phyloP scores from a whole-genome alignment of 2,888 invertebrate species.

The Ommatoiulus sabulosus region DNA sequence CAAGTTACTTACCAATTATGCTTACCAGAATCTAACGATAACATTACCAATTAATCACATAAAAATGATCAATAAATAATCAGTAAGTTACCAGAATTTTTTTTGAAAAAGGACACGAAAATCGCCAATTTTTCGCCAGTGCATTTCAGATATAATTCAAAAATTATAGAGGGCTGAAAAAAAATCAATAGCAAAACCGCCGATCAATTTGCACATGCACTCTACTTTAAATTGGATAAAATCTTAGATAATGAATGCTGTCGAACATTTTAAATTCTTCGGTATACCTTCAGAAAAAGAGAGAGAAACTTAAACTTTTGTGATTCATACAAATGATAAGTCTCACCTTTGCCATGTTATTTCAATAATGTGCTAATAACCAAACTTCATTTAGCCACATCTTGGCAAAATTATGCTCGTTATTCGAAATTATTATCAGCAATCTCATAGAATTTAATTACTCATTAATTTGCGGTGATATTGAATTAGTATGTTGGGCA shows the following conservation, averaged over 20 bases:
- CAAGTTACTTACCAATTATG: too few relatives aligned
- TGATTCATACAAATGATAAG: not conserved
- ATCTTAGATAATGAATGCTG: not conserved
- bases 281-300: not conserved
- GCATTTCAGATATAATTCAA: too few relatives aligned
- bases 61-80: too few relatives aligned
- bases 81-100: too few relatives aligned
- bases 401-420: not conserved
- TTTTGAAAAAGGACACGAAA: too few relatives aligned
- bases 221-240: not conserved
- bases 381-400: not conserved
- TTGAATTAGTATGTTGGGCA: not conserved
- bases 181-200: not conserved
- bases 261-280: not conserved
- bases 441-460: conserved; percentile 35
- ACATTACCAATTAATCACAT: too few relatives aligned
- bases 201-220: not conserved
- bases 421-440: not conserved
- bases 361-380: not conserved
- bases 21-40: too few relatives aligned
- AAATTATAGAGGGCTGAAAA: not conserved
- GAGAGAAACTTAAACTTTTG: not conserved
- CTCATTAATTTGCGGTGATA: not conserved
- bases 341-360: not conserved
- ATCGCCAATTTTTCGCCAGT: too few relatives aligned